Base-by-base conservation (phyloP, 2,113 vertebrate genomes). In the Ageneiosus marmoratus region DNA sequence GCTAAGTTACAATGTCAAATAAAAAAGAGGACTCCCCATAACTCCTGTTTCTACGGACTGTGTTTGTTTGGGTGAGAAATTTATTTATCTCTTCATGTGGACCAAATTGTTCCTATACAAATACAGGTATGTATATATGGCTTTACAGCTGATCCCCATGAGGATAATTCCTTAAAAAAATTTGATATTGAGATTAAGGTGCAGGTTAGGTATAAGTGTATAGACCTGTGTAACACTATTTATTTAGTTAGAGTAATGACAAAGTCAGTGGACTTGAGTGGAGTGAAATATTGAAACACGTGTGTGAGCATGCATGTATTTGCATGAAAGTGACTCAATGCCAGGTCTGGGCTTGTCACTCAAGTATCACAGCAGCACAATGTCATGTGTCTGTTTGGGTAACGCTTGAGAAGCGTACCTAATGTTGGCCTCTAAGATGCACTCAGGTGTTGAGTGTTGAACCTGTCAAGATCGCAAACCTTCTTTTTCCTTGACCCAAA, bases 311-410 rank as follows among this genome's bases (percentile, higher is more conserved):
- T 51, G 80, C 22, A 44, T 44, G 53, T 73, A 53, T 74, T 15
- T 55, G 92, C 91, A 93, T 94, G 92, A 92, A 92, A 93, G 93
- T 92, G 92, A 91, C 93, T 93, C 80, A 72, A 29, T 83, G 88
- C 75, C 88, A 85, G 90, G 91, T 93, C 91, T 90, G 89, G 90
- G 83, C 87, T 89, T 91, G 93, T 92, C 92, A 91, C 90, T 93
- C 90, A 94, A 89, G 78, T 81, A 89, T 86, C 84, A 41, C 79
- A 87, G 85, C 77, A 89, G 89, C 53, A 56, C 88, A 72, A 84
- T 89, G 88, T 86, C 86, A 91, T 89, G 89, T 90, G 87, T 85
- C 89, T 83, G 79, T 89, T 89, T 85, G 82, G 86, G 86, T 91
- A 93, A 94, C 89, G 89, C 90, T 91, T 91, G 91, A 90, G 90